phyloP scores from a whole-genome alignment of 2,113 vertebrate genomes.

The Oreotragus oreotragus region DNA sequence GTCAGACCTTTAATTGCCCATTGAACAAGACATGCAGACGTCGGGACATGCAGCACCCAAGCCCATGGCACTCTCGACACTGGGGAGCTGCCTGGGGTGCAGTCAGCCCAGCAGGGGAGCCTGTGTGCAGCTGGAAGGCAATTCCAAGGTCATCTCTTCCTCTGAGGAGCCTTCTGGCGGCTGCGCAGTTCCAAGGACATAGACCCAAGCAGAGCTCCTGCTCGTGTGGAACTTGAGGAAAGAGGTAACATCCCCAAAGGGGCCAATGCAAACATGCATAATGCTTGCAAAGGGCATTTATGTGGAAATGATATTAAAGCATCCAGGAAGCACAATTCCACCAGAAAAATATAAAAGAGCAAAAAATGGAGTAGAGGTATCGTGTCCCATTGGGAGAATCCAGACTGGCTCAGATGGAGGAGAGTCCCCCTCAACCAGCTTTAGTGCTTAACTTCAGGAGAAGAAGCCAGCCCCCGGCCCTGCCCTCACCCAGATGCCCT shows the following conservation, averaged over 20 bases:
- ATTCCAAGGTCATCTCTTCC: background rate
- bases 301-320: background rate
- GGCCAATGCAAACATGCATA: too few species aligned
- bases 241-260: background rate
- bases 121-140: background rate
- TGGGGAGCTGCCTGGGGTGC: background rate
- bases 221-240: background rate
- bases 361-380: background rate
- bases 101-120: background rate
- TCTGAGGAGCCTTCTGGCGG: background rate
- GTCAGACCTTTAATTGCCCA: background rate
- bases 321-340: background rate
- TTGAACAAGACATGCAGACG: background rate
- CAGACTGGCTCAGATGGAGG: background rate
- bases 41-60: rapidly evolving
- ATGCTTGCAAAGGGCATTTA: background rate
- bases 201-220: background rate
- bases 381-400: rapidly evolving
- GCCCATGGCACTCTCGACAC: rapidly evolving
- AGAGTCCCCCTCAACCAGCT: background rate
- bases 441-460: background rate
- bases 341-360: background rate
- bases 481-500: background rate
- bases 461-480: background rate
- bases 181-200: background rate